phyloP scores from a whole-genome alignment of 2,797 vertebrate genomes.

The Xerus rutilus region DNA sequence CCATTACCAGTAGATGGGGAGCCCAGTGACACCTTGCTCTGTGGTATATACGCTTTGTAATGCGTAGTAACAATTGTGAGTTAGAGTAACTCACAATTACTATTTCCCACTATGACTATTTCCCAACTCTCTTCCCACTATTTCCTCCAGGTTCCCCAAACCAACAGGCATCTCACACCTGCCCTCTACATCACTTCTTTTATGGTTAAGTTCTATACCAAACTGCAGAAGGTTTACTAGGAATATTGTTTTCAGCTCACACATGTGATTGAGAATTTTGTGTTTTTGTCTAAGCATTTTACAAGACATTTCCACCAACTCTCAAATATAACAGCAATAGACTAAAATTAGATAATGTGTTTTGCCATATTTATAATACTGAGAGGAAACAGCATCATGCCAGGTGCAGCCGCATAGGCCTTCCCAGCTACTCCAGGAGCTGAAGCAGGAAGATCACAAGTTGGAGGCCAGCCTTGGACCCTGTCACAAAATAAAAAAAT shows the following conservation, averaged over 20 bases:
- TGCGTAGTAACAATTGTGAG: too few species aligned
- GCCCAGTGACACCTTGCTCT: too few species aligned
- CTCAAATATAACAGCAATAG: background rate
- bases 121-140: background rate
- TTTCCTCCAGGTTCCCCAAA: background rate
- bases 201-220: background rate
- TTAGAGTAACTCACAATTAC: background rate
- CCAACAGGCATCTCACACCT: background rate
- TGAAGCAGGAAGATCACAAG: too few species aligned
- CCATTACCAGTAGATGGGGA: too few species aligned
- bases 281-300: constrained; percentile 8
- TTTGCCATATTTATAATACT: background rate
- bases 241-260: background rate
- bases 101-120: background rate
- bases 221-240: background rate
- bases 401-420: too few species aligned
- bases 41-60: too few species aligned
- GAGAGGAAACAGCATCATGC: background rate
- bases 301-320: background rate
- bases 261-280: background rate
- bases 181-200: background rate
- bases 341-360: background rate
- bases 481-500: too few species aligned
- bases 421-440: too few species aligned
- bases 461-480: too few species aligned